Percentiles rank a stretch among this genome's conserved stretches.
Evolutionary conservation across 2,797 vertebrate species (phyloP).

Genomic region (Mycteria americana): DNA sequence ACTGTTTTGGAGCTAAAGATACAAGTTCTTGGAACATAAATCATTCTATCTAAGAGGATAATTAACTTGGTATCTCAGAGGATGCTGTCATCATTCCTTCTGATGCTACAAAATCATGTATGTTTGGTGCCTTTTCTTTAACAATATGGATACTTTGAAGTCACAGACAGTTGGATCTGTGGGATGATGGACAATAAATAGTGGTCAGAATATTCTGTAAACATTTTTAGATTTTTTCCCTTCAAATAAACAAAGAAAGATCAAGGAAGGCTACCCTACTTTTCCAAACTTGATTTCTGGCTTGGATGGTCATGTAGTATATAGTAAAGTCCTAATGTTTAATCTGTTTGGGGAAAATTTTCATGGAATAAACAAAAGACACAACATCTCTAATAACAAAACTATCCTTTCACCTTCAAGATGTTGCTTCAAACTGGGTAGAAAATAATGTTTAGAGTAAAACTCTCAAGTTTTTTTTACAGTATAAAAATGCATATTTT

Average conservation of each 20-base stretch:
- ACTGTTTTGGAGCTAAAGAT: neutral
- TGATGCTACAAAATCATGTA: neutral
- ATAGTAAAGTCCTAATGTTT: neutral
- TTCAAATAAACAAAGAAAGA: neutral
- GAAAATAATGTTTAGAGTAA: neutral
- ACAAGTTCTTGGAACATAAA: neutral
- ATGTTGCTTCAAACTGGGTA: neutral
- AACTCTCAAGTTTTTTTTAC: neutral
- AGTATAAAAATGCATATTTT: neutral
- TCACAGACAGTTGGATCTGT: neutral
- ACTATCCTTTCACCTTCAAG: neutral
- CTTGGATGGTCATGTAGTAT: neutral
- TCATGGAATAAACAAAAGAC: neutral
- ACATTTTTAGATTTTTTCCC: neutral
- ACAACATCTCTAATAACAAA: neutral
- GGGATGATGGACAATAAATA: neutral
- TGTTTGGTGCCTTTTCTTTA: neutral
- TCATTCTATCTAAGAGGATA: neutral
- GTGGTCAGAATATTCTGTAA: neutral
- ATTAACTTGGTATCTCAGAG: neutral
- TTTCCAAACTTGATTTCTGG: neutral
- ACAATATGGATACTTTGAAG: neutral
- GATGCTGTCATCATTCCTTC: neutral
- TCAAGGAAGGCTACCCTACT: neutral
- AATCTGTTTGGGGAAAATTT: neutral